Evolutionary conservation across 2,113 vertebrate species (phyloP).

Genomic region (Scartelaos histophorus): DNA sequence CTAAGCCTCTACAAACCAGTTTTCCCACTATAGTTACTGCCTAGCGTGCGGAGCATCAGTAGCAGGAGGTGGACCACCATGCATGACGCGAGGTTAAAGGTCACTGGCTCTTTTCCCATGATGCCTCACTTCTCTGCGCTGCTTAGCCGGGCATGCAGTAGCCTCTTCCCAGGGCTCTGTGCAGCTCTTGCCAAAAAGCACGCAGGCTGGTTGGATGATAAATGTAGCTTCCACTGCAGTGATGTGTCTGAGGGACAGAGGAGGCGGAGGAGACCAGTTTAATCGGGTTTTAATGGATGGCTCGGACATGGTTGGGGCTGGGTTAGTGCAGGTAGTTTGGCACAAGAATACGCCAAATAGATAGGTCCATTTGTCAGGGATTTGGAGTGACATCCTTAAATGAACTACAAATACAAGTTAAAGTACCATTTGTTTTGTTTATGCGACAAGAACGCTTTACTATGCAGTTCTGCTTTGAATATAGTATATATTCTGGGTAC

Average conservation of each 20-base stretch:
- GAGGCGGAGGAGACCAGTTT: constrained; percentile 49
- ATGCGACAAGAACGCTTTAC: background rate
- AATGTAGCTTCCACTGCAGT: constrained; percentile 54
- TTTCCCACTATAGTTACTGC: background rate
- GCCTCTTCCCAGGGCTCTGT: constrained; percentile 25
- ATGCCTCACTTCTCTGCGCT: constrained; percentile 29
- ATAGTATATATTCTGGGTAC: background rate
- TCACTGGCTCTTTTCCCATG: constrained; percentile 52
- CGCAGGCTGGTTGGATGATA: constrained; percentile 37
- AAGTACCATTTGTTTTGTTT: constrained; percentile 38
- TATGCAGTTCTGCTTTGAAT: background rate
- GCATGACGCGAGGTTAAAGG: constrained; percentile 29
- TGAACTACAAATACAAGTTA: constrained; percentile 49
- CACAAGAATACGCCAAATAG: constrained; percentile 49
- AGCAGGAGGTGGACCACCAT: constrained; percentile 12
- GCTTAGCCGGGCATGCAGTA: constrained; percentile 19
- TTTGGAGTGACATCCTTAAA: constrained; percentile 46
- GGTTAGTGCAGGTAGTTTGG: constrained; percentile 61
- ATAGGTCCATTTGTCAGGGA: constrained; percentile 61
- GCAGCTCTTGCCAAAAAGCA: constrained; percentile 27
- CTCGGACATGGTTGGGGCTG: constrained; percentile 54
- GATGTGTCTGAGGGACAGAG: constrained; percentile 43
- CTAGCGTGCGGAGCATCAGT: constrained; percentile 10
- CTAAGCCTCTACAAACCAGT: background rate
- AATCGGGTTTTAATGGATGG: constrained; percentile 69